Percentiles rank a stretch among this genome's conserved stretches.
Conservation (phyloP, 2,113 vertebrate species). For the Chaetops frenatus region DNA sequence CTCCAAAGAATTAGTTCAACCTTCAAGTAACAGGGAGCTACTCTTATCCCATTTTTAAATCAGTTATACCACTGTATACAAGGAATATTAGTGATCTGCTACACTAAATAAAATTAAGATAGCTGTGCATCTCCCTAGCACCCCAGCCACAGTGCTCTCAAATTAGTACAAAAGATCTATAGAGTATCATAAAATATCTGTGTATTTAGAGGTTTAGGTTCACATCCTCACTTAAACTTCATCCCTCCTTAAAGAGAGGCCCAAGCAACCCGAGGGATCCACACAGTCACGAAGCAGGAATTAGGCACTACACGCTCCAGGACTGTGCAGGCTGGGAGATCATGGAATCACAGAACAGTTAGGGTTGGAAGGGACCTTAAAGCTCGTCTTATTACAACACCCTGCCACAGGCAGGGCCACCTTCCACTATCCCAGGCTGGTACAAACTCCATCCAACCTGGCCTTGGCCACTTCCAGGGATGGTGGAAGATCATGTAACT, state of each 20-base stretch:
- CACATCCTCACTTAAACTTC: not conserved
- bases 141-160: not conserved
- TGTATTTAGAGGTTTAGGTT: not conserved
- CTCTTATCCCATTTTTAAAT: not conserved
- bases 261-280: not conserved
- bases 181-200: not conserved
- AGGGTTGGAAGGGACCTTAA: not conserved
- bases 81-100: not conserved
- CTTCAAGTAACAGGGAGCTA: not conserved
- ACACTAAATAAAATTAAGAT: not conserved
- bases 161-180: not conserved
- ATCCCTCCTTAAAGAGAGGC: not conserved
- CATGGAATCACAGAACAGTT: not conserved
- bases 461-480: not conserved
- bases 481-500: not conserved
- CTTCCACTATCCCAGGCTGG: too few relatives aligned
- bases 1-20: not conserved
- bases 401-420: not conserved
- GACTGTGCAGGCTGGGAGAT: not conserved
- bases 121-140: not conserved
- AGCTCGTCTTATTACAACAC: not conserved
- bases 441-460: not conserved
- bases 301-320: fast-evolving
- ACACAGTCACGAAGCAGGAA: fast-evolving
- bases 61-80: not conserved